Evolutionary conservation across 2,888 invertebrate genomes (phyloP), one percentile per base, ranked within the genome.

Genomic region (Drosophila merina): DNA sequence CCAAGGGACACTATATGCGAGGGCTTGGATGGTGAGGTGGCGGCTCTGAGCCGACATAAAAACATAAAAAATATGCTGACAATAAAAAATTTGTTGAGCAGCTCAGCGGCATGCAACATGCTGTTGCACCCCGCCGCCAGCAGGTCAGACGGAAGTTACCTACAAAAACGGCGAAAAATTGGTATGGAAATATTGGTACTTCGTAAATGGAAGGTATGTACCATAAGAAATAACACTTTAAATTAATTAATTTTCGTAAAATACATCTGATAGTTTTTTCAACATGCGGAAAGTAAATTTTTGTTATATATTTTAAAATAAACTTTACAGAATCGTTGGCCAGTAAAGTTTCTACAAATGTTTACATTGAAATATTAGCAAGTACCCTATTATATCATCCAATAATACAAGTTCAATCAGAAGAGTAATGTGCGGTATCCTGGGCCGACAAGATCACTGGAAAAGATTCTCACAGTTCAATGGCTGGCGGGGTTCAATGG

Each of bases 1-100:
- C 79, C 70, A 66, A 60, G 67, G 72, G 59, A 62, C 31, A 20
- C 30, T 26, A 25, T 45, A 26, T 40, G 40, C 7, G 20, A 25
- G 31, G 48, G 6, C 12, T 10, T 10, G 28, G 54, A n/a, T 0
- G 25, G 42, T 10, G 4, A 0, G 2, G 2, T 4, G 9, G 36
- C 6, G 4, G 52, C 47, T 48, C 31, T 33, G 60, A 48, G 58
- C 58, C 58, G 48, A 72, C 77, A 82, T 84, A 73, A 82, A 63
- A 85, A 80, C 75, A 86, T 83, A 86, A 75, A 81, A 86, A 81
- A 82, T 83, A 81, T 86, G 84, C 85, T 84, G 84, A 86, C 87
- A 85, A 85, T 85, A 85, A 86, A 86, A 84, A 84, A 80, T 82
- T 80, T 82, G 84, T 68, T 58, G 59, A 56, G 58, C 79, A 74